Evolutionary conservation across 1,140 invertebrate species (phyloP).

Genomic region (Ridgeia piscesae): DNA sequence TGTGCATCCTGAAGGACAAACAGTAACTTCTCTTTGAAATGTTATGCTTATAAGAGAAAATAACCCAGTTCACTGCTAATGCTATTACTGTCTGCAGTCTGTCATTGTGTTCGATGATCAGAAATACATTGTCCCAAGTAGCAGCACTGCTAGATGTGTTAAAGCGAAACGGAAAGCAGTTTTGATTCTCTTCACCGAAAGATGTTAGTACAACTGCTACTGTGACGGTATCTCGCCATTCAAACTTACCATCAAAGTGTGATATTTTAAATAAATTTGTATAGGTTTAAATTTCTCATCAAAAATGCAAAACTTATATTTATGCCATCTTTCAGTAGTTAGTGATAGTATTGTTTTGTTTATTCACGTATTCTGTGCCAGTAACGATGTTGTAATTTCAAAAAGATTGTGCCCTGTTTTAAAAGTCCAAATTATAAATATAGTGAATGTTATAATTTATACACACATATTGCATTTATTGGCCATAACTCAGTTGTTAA

Average conservation of each 20-base stretch:
- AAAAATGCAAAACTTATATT: neutral
- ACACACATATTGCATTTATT: too few species aligned
- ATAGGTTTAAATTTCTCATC: too few species aligned
- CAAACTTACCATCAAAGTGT: neutral
- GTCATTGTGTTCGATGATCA: neutral
- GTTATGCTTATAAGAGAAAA: neutral
- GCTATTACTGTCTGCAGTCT: neutral
- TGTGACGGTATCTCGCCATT: too few species aligned
- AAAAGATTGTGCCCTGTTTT: too few species aligned
- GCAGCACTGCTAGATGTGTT: neutral
- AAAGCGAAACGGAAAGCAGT: too few species aligned
- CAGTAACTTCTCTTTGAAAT: neutral
- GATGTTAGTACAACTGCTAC: too few species aligned
- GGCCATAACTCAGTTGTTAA: too few species aligned
- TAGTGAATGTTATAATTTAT: too few species aligned
- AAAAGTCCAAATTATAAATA: too few species aligned
- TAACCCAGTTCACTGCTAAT: neutral
- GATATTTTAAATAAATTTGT: too few species aligned
- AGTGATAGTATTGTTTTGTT: neutral
- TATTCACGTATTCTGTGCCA: neutral
- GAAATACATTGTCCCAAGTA: neutral
- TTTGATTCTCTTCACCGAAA: too few species aligned
- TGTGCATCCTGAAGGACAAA: neutral
- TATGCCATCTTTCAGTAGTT: neutral
- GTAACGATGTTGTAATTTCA: too few species aligned